phyloP scores from a whole-genome alignment of 1,140 invertebrate species.

The Camponotus vicinus region DNA sequence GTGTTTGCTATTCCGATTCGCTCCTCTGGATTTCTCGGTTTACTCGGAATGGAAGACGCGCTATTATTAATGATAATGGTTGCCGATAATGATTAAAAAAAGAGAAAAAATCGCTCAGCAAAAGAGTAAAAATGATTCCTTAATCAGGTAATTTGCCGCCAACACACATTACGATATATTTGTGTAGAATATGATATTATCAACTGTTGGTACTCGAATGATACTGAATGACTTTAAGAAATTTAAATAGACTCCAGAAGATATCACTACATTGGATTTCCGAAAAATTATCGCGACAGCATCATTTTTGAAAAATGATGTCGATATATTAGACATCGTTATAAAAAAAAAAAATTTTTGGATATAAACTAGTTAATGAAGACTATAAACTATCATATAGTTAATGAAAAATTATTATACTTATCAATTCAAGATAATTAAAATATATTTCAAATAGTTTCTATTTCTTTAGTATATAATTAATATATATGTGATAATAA shows the following conservation, averaged over 20 bases:
- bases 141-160: not conserved
- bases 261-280: not conserved
- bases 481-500: not conserved
- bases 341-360: not conserved
- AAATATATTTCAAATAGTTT: not conserved
- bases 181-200: not conserved
- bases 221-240: not conserved
- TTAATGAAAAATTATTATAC: not conserved
- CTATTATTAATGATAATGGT: not conserved
- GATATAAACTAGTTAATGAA: not conserved
- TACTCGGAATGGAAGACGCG: not conserved
- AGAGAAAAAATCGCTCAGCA: no score
- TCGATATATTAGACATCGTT: not conserved
- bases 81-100: not conserved
- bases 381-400: not conserved
- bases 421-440: not conserved
- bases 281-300: not conserved
- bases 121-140: not conserved
- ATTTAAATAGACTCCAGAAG: not conserved
- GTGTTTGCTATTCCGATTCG: not conserved
- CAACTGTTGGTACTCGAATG: not conserved
- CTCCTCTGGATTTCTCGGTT: not conserved
- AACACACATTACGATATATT: not conserved
- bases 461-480: not conserved
- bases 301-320: not conserved